Evolutionary conservation across 2,797 vertebrate species (phyloP).

Genomic region (Onychomys leucogaster): DNA sequence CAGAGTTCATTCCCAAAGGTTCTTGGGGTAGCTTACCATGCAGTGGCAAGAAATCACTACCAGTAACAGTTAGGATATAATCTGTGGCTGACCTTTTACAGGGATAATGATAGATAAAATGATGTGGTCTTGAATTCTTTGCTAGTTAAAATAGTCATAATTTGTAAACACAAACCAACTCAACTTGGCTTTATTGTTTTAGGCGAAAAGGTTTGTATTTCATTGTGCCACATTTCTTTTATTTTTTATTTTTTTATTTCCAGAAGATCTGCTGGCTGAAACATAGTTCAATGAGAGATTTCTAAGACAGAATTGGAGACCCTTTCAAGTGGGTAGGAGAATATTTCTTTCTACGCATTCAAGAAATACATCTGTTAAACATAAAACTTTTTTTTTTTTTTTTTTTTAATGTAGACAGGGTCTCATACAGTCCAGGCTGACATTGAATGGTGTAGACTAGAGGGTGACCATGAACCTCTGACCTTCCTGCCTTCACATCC

Average conservation of each 20-base stretch:
- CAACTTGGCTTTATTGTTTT: constrained; percentile 81
- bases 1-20: constrained; percentile 80
- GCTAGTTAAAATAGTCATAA: constrained; percentile 86
- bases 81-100: constrained; percentile 86
- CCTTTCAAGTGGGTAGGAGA: background rate
- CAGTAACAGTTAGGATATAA: constrained; percentile 84
- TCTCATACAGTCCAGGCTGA: background rate
- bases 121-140: constrained; percentile 81
- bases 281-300: background rate
- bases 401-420: background rate
- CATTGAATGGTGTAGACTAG: background rate
- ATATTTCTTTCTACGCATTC: constrained; percentile 10
- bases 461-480: background rate
- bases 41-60: constrained; percentile 81
- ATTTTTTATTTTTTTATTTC: background rate
- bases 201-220: constrained; percentile 67
- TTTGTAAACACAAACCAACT: constrained; percentile 83
- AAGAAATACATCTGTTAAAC: background rate
- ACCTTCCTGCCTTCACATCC: background rate
- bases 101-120: constrained; percentile 86
- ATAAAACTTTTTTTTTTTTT: background rate
- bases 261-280: background rate
- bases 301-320: background rate
- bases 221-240: constrained; percentile 74
- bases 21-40: constrained; percentile 77